Percentiles rank a stretch among this genome's conserved stretches.
phyloP scores from a whole-genome alignment of 1,140 invertebrate species.

The Camponotus floridanus region DNA sequence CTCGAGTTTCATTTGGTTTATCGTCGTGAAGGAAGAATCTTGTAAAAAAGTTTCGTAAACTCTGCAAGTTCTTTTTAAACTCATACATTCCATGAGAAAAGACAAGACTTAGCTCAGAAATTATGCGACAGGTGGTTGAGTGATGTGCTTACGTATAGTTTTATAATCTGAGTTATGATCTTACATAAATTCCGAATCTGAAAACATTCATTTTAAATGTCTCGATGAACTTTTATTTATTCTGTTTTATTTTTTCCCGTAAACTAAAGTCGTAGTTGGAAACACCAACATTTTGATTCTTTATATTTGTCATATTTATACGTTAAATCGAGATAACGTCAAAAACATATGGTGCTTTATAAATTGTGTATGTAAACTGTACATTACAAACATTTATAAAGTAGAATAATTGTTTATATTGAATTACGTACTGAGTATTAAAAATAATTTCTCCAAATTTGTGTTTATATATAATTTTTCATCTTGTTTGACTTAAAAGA shows the following conservation, averaged over 20 bases:
- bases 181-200: slow-evolving; percentile 56
- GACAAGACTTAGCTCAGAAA: slow-evolving; percentile 64
- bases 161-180: slow-evolving; percentile 73
- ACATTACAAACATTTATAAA: too few relatives aligned
- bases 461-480: neutral
- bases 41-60: slow-evolving; percentile 49
- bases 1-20: neutral
- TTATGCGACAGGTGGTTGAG: slow-evolving; percentile 74
- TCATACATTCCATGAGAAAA: slow-evolving; percentile 27
- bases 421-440: neutral
- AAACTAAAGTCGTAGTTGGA: slow-evolving; percentile 31
- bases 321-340: neutral
- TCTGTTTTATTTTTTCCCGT: slow-evolving; percentile 7
- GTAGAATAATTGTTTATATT: too few relatives aligned
- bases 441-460: neutral
- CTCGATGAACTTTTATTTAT: slow-evolving; percentile 57
- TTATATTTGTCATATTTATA: slow-evolving; percentile 19
- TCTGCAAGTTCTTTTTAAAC: slow-evolving; percentile 15
- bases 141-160: slow-evolving; percentile 56
- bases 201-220: neutral
- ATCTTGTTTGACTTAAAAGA: neutral
- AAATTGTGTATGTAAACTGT: neutral
- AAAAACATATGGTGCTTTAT: neutral
- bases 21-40: slow-evolving; percentile 29
- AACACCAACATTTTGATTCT: neutral